phyloP scores from a whole-genome alignment of 2,797 vertebrate genomes.

The Rousettus madagascariensis region DNA sequence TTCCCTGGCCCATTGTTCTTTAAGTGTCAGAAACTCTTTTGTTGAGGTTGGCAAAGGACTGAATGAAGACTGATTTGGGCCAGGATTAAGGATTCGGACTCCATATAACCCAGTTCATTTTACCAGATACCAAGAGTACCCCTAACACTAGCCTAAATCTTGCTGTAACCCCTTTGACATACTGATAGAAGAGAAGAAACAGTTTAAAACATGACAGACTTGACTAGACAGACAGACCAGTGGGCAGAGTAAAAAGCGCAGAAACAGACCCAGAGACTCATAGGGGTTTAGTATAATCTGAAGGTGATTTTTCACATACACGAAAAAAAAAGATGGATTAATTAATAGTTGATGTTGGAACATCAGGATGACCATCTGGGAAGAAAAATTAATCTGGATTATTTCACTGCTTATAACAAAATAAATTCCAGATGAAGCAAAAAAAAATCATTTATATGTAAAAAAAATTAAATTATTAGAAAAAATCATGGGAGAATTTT shows the following conservation, averaged over 20 bases:
- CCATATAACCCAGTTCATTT: background rate
- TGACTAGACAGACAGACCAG: background rate
- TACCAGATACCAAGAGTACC: background rate
- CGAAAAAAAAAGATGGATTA: background rate
- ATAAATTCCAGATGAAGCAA: background rate
- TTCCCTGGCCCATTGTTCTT: background rate
- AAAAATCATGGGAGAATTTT: background rate
- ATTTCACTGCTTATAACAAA: conserved; percentile 31
- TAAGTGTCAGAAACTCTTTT: background rate
- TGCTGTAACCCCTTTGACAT: background rate
- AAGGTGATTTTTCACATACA: background rate
- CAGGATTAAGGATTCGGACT: conserved; percentile 3
- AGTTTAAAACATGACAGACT: conserved; percentile 1
- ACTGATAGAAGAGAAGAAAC: background rate
- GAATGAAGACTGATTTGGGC: conserved; percentile 8
- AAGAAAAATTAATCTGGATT: conserved; percentile 43
- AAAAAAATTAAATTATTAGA: conserved; percentile 5
- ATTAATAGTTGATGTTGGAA: background rate
- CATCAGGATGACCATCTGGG: background rate
- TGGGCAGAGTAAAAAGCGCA: background rate
- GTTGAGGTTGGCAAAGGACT: background rate
- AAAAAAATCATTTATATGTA: background rate
- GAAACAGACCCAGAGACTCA: background rate
- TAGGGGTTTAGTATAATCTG: background rate
- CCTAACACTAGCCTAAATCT: background rate